Base-by-base conservation (phyloP, 1,140 invertebrate genomes). In the Drosophila rhopaloa region DNA sequence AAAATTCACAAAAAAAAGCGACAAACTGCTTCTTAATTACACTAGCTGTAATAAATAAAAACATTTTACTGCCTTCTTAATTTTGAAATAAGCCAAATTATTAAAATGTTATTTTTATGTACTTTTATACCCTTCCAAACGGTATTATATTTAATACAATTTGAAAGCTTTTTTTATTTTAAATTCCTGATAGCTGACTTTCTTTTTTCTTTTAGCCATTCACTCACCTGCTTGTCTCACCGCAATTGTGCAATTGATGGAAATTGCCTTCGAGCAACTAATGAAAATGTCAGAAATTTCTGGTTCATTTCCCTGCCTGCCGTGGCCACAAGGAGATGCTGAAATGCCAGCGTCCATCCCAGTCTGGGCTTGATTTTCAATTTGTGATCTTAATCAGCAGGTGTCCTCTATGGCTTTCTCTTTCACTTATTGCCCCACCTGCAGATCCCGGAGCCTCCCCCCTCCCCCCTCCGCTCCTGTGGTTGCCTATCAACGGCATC, bases 311-410 rank as follows among this genome's bases (percentile, higher is more conserved):
- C 44, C 14, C 16, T 19, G 44, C 5, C 46, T 14, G 27, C 32
- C 62, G 29, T 37, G 55, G 24, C n/a, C 27, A 47, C 10, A 8
- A n/a, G 41, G 8, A 46, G 46, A 44, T 7, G 13, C 38, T 27
- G 7, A 16, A 56, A 38, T 41, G 55, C 38, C 24, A 5, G 9
- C 13, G 40, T 37, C 58, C 38, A 41, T 40, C 58, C 32, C 29
- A 1, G 40, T 4, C 53, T 38, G 63, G 48, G 56, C 76, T 82
- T 88, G 83, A 88, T 82, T 91, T 91, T 91, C 89, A 86, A 89
- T 91, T 91, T 91, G 84, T 82, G 89, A 91, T 91, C 89, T 88
- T 91, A 85, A 91, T 91, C 89, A 91, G 88, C 89, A 91, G 89
- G 89, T 91, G 89, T 88, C 85, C 80, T 84, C 55, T 66, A 59